Evolutionary conservation across 2,113 vertebrate species (phyloP).

Genomic region (Fregata magnificens): DNA sequence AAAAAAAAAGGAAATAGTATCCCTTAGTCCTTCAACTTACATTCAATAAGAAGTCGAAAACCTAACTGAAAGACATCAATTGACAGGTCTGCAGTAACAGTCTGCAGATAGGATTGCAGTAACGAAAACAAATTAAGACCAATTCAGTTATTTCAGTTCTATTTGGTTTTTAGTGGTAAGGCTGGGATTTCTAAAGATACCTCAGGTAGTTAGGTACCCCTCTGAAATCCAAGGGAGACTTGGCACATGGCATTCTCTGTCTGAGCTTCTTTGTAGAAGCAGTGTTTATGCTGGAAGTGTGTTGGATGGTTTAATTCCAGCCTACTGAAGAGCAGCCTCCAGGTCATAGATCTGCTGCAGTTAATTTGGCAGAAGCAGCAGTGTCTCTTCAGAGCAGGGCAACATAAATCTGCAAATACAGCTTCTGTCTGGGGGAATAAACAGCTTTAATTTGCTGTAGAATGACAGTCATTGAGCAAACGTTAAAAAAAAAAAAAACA

Average conservation of each 20-base stretch:
- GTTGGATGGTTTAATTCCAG: slow-evolving; percentile 33
- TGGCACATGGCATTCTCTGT: background rate
- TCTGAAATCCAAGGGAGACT: background rate
- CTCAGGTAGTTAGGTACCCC: background rate
- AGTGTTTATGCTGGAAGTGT: background rate
- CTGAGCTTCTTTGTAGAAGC: background rate
- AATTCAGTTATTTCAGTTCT: background rate
- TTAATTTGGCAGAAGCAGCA: slow-evolving; percentile 29
- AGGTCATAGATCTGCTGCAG: slow-evolving; percentile 26
- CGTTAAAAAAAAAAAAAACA: background rate
- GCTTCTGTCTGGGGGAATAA: background rate
- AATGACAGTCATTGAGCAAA: background rate
- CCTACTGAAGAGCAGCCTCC: slow-evolving; percentile 12
- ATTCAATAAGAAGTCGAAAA: background rate
- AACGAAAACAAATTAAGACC: background rate
- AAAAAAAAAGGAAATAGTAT: background rate
- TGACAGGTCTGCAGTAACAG: background rate
- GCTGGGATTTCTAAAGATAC: background rate
- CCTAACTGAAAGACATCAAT: background rate
- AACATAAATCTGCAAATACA: slow-evolving; percentile 7
- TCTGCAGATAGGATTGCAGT: no score
- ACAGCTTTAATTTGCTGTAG: background rate
- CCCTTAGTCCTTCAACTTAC: background rate
- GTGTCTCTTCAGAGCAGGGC: slow-evolving; percentile 6
- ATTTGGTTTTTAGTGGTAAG: background rate